A percentile compares a stretch with the other conserved stretches of the same genome.
phyloP scores from a whole-genome alignment of 1,140 invertebrate genomes.

The Drosophila pectinifera region DNA sequence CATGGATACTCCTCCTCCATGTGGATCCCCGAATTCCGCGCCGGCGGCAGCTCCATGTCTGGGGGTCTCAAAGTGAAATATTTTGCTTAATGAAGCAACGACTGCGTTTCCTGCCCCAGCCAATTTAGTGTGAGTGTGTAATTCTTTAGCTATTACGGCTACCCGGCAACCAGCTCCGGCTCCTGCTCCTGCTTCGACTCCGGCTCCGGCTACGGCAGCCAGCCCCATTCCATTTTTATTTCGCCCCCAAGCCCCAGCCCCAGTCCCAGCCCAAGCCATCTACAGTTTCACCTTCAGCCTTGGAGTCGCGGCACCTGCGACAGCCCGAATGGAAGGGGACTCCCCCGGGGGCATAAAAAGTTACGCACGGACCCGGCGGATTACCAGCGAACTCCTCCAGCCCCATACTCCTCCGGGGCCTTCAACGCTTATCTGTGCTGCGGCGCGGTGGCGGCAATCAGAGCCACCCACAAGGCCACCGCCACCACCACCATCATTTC shows the following conservation, averaged over 20 bases:
- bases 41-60: constrained; percentile 6
- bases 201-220: constrained; percentile 1
- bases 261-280: not conserved
- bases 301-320: constrained; percentile 67
- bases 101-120: constrained; percentile 83
- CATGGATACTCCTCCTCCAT: not conserved
- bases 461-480: constrained; percentile 26
- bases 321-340: constrained; percentile 32
- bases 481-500: constrained; percentile 62
- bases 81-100: constrained; percentile 85
- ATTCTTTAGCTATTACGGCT: constrained; percentile 84
- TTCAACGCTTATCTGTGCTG: constrained; percentile 70
- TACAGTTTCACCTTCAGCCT: constrained; percentile 35
- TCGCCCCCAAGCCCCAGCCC: too few relatives aligned
- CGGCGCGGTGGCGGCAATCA: constrained; percentile 39
- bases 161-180: constrained; percentile 34
- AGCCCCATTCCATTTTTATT: constrained; percentile 1
- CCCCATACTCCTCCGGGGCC: constrained; percentile 40
- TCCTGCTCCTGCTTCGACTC: not conserved
- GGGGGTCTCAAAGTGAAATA: constrained; percentile 67
- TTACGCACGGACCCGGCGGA: constrained; percentile 68
- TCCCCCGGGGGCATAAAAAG: constrained; percentile 62
- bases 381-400: constrained; percentile 28
- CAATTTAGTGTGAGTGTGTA: constrained; percentile 84
- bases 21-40: not conserved